phyloP scores from a whole-genome alignment of 2,888 invertebrate genomes.

The Coleophora deauratella region DNA sequence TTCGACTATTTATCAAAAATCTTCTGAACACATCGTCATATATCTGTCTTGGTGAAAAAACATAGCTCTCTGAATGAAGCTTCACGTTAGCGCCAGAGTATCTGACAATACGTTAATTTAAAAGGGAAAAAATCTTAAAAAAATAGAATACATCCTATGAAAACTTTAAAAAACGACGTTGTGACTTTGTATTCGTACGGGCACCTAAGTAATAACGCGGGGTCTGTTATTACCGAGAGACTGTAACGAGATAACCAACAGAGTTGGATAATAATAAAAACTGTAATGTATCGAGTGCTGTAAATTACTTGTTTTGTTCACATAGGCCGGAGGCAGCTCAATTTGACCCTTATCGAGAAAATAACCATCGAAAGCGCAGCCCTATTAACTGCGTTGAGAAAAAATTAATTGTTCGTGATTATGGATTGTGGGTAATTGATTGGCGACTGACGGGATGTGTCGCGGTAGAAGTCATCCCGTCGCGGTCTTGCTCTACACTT shows the following conservation, averaged over 20 bases:
- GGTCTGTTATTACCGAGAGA: slow-evolving; percentile 35
- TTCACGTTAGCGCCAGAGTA: too few relatives aligned
- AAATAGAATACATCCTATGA: slow-evolving; percentile 4
- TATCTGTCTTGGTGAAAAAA: slow-evolving; percentile 14
- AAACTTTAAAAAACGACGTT: slow-evolving; percentile 13
- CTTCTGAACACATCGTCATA: slow-evolving; percentile 31
- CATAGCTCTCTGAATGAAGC: too few relatives aligned
- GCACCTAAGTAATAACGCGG: slow-evolving; percentile 18
- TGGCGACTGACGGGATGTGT: slow-evolving; percentile 44
- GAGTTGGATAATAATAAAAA: slow-evolving; percentile 50
- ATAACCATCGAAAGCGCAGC: slow-evolving; percentile 58
- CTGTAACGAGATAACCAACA: slow-evolving; percentile 44
- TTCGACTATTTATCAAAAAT: slow-evolving; percentile 64
- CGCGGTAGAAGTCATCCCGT: slow-evolving; percentile 18
- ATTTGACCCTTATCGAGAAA: slow-evolving; percentile 68
- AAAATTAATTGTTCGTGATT: slow-evolving; percentile 65
- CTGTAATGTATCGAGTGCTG: slow-evolving; percentile 49
- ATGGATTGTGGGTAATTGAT: slow-evolving; percentile 63
- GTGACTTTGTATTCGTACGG: slow-evolving; percentile 15
- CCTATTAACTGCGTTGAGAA: slow-evolving; percentile 53
- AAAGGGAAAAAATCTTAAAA: neutral
- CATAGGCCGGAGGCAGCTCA: slow-evolving; percentile 57
- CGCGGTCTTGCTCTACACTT: neutral
- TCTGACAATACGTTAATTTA: too few relatives aligned
- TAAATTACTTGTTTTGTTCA: slow-evolving; percentile 60